Percentiles rank a stretch among this genome's conserved stretches.
Conservation (phyloP, 2,113 vertebrate genomes). For the Pseudorectes ferrugineus region DNA sequence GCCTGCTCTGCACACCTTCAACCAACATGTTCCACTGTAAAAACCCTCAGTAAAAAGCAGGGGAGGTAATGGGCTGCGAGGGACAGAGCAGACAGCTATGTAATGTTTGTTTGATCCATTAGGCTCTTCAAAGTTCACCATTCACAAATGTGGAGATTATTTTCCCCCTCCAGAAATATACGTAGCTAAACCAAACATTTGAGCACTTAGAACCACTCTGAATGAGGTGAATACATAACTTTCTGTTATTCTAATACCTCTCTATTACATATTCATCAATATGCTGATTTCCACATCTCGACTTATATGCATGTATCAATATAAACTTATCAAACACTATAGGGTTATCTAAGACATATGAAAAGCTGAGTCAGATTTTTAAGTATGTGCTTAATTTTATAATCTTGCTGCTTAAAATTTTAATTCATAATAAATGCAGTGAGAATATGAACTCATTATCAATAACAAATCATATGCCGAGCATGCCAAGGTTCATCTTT, state of each 20-base stretch:
- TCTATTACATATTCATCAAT: not conserved
- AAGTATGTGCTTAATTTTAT: not conserved
- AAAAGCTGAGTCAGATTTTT: not conserved
- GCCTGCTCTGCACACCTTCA: not conserved
- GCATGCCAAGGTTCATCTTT: not conserved
- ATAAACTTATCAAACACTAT: not conserved
- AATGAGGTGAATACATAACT: not conserved
- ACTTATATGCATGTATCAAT: accelerated
- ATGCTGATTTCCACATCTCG: not conserved
- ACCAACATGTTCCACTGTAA: not conserved
- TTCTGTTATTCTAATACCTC: not conserved
- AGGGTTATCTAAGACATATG: not conserved
- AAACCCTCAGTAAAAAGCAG: not conserved
- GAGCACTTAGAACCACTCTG: not conserved
- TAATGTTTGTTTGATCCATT: not conserved
- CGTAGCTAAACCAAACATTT: not conserved
- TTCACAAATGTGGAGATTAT: not conserved
- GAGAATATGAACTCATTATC: not conserved
- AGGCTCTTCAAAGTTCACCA: not conserved
- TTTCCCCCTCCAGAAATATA: not conserved
- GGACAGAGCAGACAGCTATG: not conserved
- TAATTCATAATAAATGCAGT: not conserved
- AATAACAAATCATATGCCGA: not conserved
- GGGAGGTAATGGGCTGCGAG: not conserved
- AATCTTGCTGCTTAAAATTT: not conserved